Base-by-base conservation (phyloP, 2,888 invertebrate species). In the Agrochola circellaris region DNA sequence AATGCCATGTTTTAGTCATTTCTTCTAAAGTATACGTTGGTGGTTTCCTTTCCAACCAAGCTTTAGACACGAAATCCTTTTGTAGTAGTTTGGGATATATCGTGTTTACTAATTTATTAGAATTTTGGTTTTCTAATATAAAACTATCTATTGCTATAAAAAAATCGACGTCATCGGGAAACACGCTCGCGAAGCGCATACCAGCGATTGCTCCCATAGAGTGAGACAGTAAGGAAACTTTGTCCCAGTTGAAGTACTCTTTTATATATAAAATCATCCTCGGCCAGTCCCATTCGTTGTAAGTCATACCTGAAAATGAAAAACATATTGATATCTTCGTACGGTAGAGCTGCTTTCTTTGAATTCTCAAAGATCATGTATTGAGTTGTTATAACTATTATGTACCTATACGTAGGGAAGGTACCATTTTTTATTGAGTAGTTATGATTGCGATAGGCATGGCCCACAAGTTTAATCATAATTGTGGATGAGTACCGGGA, bases 171-270 rank as follows among this genome's bases (percentile, higher is more conserved):
- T 97, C 97, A 0, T 97, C 95, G 0, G 98, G 97, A 89, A 97
- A 98, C 0, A 97, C 84, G 62, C 97, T 95, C 0, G 97, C 95
- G 88, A 97, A 98, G 5, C 97, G 94, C 90, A 97, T 97, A 7
- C 96, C 95, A 17, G 97, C 96, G 38, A 97, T 97, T 0, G 97
- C 97, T 38, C 98, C 97, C 97, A 98, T 97, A 0, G 98, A 98
- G 91, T 98, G 98, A 0, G 97, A 97, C 74, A 98, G 86, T 56
- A 98, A 90, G 3, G 98, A 97, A 0, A 98, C 95, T 92, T 97
- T 97, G 17, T 97, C 95, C 98, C 98, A 98, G 84, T 97, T 97
- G 86, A 97, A 98, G 89, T 98, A 96, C n/a, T 97, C 96, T 89
- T 97, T 97, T 70, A 98, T 87, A 65, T 97, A 94, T 54, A 97